These are phyloP conservation scores for Volucella bombylans DNA, from an alignment of 2,888 invertebrate genomes.

Conservation along the genomic window DNA sequence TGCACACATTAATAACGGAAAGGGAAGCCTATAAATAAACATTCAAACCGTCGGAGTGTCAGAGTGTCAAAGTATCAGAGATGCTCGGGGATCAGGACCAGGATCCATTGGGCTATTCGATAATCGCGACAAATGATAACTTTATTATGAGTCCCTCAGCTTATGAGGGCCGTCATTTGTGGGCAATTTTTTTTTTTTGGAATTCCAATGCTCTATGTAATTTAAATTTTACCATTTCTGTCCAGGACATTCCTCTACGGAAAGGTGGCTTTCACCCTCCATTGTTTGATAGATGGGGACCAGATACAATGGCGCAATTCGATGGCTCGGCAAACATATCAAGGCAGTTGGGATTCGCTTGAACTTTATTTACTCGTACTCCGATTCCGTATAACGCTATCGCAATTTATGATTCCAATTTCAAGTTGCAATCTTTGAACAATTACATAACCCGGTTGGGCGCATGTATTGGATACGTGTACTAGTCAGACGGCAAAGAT, in stretches of 20 bases:
- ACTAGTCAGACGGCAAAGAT: slow-evolving; percentile 8
- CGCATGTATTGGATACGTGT: neutral
- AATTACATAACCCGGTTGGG: slow-evolving; percentile 22
- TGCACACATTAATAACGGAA: slow-evolving; percentile 57
- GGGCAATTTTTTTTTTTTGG: no score
- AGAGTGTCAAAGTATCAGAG: no score
- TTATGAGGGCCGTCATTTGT: slow-evolving; percentile 17
- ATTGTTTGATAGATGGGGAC: slow-evolving; percentile 33
- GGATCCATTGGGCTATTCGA: slow-evolving; percentile 10
- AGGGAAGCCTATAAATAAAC: slow-evolving; percentile 54
- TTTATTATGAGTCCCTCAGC: slow-evolving; percentile 43
- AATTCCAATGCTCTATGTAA: slow-evolving; percentile 40
- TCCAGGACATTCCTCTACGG: slow-evolving; percentile 18
- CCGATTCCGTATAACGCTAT: slow-evolving; percentile 24
- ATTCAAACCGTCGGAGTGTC: slow-evolving; percentile 38
- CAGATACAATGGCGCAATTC: slow-evolving; percentile 45
- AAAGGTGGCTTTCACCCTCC: slow-evolving; percentile 1
- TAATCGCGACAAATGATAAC: slow-evolving; percentile 57
- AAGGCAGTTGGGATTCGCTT: slow-evolving; percentile 42
- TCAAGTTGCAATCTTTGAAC: slow-evolving; percentile 60
- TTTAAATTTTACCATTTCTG: slow-evolving; percentile 65
- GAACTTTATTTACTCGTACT: slow-evolving; percentile 67
- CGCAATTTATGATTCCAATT: slow-evolving; percentile 71
- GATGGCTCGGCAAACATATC: slow-evolving; percentile 62
- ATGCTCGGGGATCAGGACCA: no score